Percentiles rank a stretch among this genome's conserved stretches.
phyloP scores from a whole-genome alignment of 2,113 vertebrate species.

The Epinephelus lanceolatus region DNA sequence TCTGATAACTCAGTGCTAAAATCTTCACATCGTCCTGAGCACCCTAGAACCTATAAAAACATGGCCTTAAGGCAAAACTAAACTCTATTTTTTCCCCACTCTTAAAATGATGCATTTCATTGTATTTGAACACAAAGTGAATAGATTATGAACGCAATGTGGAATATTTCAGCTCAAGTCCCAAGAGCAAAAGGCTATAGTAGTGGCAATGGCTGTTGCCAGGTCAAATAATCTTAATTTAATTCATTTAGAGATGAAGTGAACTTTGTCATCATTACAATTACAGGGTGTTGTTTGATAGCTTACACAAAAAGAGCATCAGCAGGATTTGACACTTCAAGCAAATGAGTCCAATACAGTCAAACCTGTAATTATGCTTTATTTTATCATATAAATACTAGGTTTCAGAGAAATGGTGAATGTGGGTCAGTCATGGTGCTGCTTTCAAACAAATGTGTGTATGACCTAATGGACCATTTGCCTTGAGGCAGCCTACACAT shows the following conservation, averaged over 20 bases:
- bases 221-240: neutral
- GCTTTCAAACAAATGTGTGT: slow-evolving; percentile 62
- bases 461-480: slow-evolving; percentile 67
- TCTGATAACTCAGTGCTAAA: slow-evolving; percentile 3
- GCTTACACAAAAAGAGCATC: neutral
- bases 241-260: neutral
- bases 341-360: neutral
- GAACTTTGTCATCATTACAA: neutral
- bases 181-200: neutral
- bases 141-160: neutral
- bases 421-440: slow-evolving; percentile 68
- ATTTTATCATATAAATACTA: neutral
- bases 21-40: neutral
- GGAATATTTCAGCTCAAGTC: neutral
- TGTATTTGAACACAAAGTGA: slow-evolving; percentile 11
- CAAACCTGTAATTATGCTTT: neutral
- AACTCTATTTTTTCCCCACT: neutral
- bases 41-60: slow-evolving; percentile 1
- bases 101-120: slow-evolving; percentile 10
- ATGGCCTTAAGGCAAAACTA: slow-evolving; percentile 2
- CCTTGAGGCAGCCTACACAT: slow-evolving; percentile 51
- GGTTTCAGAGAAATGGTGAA: slow-evolving; percentile 24
- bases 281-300: neutral
- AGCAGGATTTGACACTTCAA: neutral
- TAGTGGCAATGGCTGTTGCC: neutral